Evolutionary conservation across 1,140 invertebrate genomes (phyloP), one percentile per base, ranked within the genome.

Genomic region (Leptopilina clavipes): DNA sequence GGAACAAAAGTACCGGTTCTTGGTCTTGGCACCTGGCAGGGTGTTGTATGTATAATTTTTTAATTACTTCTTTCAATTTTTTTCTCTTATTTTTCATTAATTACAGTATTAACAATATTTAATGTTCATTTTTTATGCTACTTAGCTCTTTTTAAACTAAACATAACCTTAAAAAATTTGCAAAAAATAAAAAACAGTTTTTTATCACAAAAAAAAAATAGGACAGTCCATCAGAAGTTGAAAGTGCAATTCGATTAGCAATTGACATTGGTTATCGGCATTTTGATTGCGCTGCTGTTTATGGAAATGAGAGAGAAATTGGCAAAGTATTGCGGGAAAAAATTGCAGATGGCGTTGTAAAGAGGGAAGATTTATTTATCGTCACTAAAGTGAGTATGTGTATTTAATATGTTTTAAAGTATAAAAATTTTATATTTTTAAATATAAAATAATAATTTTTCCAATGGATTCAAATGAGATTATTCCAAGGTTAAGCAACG

Each of bases 301-400:
- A 95, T 82, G 85, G 91, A 56, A 98, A 98, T 89, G 97, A 98
- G 87, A 91, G 92, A 59, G 95, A 97, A 91, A 93, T 98, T 19
- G 97, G 97, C 1, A 89, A 90, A 75, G 97, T 93, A 0, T 90
- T 98, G 5, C 91, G 93, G 37, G 92, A 93, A 14, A 94, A 95
- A 83, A 92, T 98, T 70, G 88, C 90, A 0, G 92, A 95, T 80
- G 95, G 95, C 43, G 88, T 91, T 1, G 91, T 96, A 14, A 94
- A 93, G 82, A 90, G 94, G 72, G 91, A 93, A 59, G 96, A 97
- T 82, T 90, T 96, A 0, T 93, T 92, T 70, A 88, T 93, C 3
- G 93, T 92, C 10, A 91, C 90, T 87, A 89, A 93, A 88, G 80
- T 93, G 85, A 81, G n/a, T 52, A 52, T 17, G 1, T 31, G n/a